phyloP scores from a whole-genome alignment of 2,113 vertebrate genomes.

The Okapia johnstoni region DNA sequence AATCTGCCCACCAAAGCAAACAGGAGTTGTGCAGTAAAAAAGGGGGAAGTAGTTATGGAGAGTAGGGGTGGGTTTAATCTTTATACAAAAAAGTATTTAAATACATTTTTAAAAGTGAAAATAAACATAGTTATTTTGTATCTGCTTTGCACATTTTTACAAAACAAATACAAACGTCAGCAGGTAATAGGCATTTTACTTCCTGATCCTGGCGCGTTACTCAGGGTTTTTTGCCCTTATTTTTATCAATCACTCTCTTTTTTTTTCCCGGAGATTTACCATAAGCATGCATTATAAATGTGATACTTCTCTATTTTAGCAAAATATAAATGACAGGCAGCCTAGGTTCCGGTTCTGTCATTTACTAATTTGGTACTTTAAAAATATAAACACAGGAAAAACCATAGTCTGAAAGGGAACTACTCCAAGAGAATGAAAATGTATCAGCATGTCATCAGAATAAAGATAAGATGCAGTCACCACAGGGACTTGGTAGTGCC shows the following conservation, averaged over 20 bases:
- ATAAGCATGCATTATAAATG: background rate
- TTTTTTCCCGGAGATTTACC: background rate
- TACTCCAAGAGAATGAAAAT: background rate
- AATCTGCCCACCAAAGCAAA: background rate
- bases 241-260: background rate
- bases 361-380: background rate
- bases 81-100: background rate
- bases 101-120: background rate
- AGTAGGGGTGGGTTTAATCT: background rate
- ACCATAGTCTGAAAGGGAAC: background rate
- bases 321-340: background rate
- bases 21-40: background rate
- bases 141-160: background rate
- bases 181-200: background rate
- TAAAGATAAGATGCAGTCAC: background rate
- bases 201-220: background rate
- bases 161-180: background rate
- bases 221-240: background rate
- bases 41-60: background rate
- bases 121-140: background rate
- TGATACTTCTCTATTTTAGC: background rate
- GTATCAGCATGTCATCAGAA: background rate
- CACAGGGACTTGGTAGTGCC: background rate
- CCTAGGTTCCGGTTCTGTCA: background rate
- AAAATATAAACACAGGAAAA: background rate